A percentile compares a stretch with the other conserved stretches of the same genome.
Evolutionary conservation across 92 coral and sea anemone genomes (phyloP).

Genomic region (Siderastrea radians): DNA sequence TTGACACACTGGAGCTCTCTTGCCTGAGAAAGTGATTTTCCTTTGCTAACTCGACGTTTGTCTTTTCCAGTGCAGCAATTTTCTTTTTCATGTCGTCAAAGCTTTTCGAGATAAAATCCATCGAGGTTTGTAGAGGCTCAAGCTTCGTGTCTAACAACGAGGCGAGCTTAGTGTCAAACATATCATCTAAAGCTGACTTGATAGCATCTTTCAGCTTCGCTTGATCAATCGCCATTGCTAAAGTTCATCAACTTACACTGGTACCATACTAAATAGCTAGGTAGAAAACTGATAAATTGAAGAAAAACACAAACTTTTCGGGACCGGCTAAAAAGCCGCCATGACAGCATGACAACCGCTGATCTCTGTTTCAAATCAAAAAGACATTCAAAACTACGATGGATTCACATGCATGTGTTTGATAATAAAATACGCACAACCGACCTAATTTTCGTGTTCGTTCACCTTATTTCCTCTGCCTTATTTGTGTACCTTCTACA

Average conservation of each 20-base stretch:
- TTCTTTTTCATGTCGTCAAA: background rate
- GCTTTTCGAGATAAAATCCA: slow-evolving; percentile 4
- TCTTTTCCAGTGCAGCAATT: background rate
- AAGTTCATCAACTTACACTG: slow-evolving; percentile 16
- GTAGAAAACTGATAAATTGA: slow-evolving; percentile 7
- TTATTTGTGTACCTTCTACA: too few species aligned
- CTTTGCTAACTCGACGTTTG: slow-evolving; percentile 9
- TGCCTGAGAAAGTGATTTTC: slow-evolving; percentile 19
- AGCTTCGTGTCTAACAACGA: slow-evolving; percentile 30
- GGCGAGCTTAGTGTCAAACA: slow-evolving; percentile 16
- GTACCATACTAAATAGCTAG: slow-evolving; percentile 9
- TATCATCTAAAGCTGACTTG: slow-evolving; percentile 24
- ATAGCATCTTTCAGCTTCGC: slow-evolving; percentile 21
- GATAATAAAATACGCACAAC: too few species aligned
- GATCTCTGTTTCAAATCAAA: background rate
- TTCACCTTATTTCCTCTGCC: too few species aligned
- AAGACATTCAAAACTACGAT: too few species aligned
- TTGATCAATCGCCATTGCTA: slow-evolving; percentile 32
- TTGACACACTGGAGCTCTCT: slow-evolving; percentile 9
- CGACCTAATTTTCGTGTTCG: too few species aligned
- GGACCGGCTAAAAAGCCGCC: slow-evolving; percentile 14
- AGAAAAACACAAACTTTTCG: slow-evolving; percentile 2
- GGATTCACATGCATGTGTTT: too few species aligned
- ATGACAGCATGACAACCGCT: slow-evolving; percentile 20
- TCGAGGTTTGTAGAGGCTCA: slow-evolving; percentile 6